Evolutionary conservation across 2,797 vertebrate species (phyloP).

Genomic region (Ispidina lecontei): DNA sequence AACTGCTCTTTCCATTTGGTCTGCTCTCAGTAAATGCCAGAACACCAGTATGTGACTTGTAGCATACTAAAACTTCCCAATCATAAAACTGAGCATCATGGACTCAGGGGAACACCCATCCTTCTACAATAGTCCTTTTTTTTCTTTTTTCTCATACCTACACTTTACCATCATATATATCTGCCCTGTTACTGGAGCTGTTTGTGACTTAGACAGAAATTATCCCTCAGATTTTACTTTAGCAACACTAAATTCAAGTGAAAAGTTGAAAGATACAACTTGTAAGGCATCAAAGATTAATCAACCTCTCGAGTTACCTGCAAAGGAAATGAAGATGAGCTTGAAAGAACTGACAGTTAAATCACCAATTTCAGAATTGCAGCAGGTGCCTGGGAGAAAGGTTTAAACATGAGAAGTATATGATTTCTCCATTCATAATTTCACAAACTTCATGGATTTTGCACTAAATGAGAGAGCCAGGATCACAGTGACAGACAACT

Average conservation of each 20-base stretch:
- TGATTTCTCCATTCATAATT: neutral
- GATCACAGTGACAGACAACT: neutral
- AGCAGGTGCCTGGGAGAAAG: neutral
- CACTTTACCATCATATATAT: neutral
- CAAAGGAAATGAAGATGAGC: neutral
- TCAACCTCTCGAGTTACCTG: neutral
- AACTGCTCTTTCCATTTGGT: neutral
- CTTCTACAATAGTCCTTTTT: neutral
- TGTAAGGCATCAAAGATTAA: neutral
- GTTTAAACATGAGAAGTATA: neutral
- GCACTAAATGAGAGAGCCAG: neutral
- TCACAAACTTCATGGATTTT: neutral
- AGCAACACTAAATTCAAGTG: conserved; percentile 7
- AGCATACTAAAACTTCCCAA: neutral
- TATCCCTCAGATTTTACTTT: conserved; percentile 15
- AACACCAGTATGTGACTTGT: neutral
- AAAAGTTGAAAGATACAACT: neutral
- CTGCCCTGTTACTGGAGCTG: neutral
- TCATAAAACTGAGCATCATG: neutral
- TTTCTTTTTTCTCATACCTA: neutral
- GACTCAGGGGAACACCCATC: neutral
- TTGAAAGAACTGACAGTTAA: neutral
- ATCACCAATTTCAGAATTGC: neutral
- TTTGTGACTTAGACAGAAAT: neutral
- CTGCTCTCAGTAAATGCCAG: neutral